Conservation (phyloP, 2,888 invertebrate species). For the Nomada ferruginata region DNA sequence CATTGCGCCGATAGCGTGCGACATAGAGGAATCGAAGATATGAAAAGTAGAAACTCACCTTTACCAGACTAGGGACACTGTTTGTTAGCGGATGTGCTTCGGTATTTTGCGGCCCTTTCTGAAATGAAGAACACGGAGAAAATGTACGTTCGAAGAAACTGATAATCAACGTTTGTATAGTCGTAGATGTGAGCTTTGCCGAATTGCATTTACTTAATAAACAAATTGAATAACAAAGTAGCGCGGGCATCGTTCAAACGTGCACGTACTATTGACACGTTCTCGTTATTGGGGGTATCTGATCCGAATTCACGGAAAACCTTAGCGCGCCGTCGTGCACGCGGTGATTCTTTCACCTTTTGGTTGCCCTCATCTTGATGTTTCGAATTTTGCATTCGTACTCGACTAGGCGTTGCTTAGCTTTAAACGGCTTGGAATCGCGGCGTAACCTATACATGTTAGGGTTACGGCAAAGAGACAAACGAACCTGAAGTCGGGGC, state of each 20-base stretch:
- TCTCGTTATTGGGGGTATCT: background rate
- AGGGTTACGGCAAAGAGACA: slow-evolving; percentile 21
- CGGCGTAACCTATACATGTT: slow-evolving; percentile 50
- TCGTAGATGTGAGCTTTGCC: background rate
- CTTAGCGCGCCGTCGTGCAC: slow-evolving; percentile 60
- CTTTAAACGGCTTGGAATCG: slow-evolving; percentile 3
- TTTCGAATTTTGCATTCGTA: slow-evolving; percentile 48
- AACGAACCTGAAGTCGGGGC: slow-evolving; percentile 27
- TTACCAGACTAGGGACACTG: slow-evolving; percentile 76
- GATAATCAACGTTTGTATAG: background rate
- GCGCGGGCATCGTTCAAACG: background rate
- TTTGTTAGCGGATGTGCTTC: slow-evolving; percentile 84
- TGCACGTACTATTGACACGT: slow-evolving; percentile 32
- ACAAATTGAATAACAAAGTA: background rate
- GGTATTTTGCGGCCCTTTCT: slow-evolving; percentile 85
- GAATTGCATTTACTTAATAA: background rate
- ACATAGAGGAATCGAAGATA: background rate
- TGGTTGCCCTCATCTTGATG: background rate
- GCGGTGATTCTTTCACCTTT: slow-evolving; percentile 38
- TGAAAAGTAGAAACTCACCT: slow-evolving; percentile 78
- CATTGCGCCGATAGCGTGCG: background rate
- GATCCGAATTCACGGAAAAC: slow-evolving; percentile 24
- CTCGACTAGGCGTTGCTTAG: slow-evolving; percentile 21
- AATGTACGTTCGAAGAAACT: background rate
- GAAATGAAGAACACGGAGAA: slow-evolving; percentile 45